phyloP scores from a whole-genome alignment of 2,888 invertebrate species.

The Ophion costatus region DNA sequence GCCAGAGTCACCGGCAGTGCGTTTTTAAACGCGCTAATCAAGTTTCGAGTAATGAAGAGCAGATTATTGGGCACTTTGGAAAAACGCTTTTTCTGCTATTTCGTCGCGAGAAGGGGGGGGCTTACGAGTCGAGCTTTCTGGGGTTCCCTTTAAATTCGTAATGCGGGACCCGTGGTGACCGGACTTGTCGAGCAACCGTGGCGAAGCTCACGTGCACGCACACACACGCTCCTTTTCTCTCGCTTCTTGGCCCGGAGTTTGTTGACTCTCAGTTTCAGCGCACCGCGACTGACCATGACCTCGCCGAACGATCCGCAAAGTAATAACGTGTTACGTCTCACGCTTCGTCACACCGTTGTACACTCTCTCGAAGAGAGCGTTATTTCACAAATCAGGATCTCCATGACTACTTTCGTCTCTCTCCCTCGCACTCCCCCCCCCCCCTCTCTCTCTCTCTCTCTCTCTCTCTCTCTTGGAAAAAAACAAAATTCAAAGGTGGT shows the following conservation, averaged over 20 bases:
- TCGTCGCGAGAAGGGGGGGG: not conserved
- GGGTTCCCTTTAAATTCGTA: constrained; percentile 51
- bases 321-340: constrained; percentile 72
- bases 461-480: not conserved
- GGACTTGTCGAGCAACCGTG: constrained; percentile 66
- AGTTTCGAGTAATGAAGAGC: not conserved
- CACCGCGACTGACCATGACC: constrained; percentile 82
- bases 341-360: constrained; percentile 37
- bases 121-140: constrained; percentile 2
- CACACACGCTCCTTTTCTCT: constrained; percentile 14
- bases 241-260: constrained; percentile 75
- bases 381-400: constrained; percentile 18
- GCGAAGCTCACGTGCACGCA: constrained; percentile 18
- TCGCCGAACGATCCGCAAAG: constrained; percentile 81
- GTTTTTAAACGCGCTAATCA: not conserved
- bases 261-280: constrained; percentile 83
- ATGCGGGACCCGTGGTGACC: constrained; percentile 59
- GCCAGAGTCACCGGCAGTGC: no score
- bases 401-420: not conserved
- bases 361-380: constrained; percentile 8
- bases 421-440: not conserved
- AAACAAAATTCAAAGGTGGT: no score
- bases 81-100: not conserved
- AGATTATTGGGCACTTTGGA: not conserved
- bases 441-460: no score